These are phyloP conservation scores for Indri indri DNA, from an alignment of 2,113 vertebrate species.

Conservation along the genomic window DNA sequence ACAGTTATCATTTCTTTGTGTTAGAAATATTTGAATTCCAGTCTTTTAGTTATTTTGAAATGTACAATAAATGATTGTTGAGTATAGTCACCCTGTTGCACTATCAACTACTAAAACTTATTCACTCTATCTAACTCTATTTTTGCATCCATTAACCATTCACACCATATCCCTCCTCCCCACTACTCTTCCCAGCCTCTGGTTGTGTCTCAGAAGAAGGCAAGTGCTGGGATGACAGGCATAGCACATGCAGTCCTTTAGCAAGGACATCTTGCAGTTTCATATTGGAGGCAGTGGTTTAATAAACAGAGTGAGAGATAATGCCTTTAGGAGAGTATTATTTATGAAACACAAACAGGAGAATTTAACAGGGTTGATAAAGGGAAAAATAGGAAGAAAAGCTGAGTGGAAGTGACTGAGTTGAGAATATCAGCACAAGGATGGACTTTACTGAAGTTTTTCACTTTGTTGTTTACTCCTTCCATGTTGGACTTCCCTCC, in stretches of 20 bases:
- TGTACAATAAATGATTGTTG: no score
- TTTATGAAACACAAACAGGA: not conserved
- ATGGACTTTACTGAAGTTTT: rapidly evolving
- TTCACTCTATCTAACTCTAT: no score
- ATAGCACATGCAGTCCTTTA: not conserved
- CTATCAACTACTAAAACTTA: no score
- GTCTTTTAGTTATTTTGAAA: no score
- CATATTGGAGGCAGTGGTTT: not conserved
- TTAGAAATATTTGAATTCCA: no score
- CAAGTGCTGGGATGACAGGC: not conserved
- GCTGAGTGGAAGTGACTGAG: no score
- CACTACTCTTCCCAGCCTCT: no score
- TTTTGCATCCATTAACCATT: no score
- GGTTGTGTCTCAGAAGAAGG: not conserved
- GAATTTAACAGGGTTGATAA: not conserved
- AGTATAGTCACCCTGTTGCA: no score
- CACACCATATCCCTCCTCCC: no score
- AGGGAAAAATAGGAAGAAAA: not conserved
- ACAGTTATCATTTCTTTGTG: no score
- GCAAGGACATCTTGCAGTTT: not conserved
- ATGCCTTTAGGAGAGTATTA: not conserved
- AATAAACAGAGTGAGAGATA: not conserved
- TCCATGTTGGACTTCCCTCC: not conserved
- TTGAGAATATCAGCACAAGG: not conserved
- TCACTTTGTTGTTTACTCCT: not conserved